Conservation (phyloP, 2,113 vertebrate species). For the Etheostoma cragini region DNA sequence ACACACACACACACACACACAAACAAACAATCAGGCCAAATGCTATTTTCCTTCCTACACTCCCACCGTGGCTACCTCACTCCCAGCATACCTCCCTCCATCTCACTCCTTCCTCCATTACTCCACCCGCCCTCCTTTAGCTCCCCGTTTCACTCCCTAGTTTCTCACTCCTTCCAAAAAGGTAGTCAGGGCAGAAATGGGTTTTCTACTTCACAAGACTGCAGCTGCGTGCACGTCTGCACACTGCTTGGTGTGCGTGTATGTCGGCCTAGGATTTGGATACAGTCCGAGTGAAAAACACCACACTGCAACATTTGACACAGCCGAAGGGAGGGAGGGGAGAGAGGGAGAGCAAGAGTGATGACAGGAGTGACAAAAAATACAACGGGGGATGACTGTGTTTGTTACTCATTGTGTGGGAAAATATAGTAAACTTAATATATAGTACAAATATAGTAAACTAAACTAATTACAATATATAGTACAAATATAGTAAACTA, state of each 20-base stretch:
- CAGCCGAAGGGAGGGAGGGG: constrained; percentile 39
- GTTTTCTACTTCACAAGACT: constrained; percentile 46
- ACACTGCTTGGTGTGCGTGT: constrained; percentile 2
- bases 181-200: constrained; percentile 46
- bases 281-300: constrained; percentile 49
- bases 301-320: constrained; percentile 69
- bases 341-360: not conserved
- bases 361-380: too few species aligned
- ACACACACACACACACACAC: not conserved
- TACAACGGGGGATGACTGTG: too few species aligned
- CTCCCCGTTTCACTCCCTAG: not conserved
- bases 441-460: too few species aligned
- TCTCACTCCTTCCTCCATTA: not conserved
- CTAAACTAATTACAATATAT: too few species aligned
- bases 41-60: constrained; percentile 9
- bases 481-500: too few species aligned
- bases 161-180: constrained; percentile 37
- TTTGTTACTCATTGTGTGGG: too few species aligned
- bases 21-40: constrained; percentile 9
- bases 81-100: not conserved
- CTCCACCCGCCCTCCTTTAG: not conserved
- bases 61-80: not conserved
- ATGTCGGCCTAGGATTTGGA: constrained; percentile 37
- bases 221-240: constrained; percentile 34
- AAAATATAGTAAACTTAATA: too few species aligned